A percentile compares a stretch with the other conserved stretches of the same genome.
phyloP scores from a whole-genome alignment of 2,797 vertebrate species.

The Uromys caudimaculatus region DNA sequence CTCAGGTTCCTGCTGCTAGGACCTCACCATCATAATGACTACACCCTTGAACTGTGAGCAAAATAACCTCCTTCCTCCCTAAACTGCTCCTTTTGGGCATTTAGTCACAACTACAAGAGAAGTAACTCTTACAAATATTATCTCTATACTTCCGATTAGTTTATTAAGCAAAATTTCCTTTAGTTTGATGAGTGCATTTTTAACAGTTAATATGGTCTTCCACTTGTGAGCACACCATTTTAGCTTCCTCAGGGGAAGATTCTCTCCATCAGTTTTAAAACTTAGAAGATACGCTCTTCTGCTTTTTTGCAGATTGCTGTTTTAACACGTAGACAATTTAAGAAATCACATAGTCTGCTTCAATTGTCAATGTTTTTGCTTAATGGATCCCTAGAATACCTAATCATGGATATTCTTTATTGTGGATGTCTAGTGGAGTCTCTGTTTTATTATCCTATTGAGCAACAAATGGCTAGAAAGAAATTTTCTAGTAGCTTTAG shows the following conservation, averaged over 20 bases:
- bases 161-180: neutral
- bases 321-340: neutral
- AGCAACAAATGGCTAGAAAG: neutral
- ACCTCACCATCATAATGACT: too few relatives aligned
- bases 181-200: neutral
- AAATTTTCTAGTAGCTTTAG: neutral
- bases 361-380: neutral
- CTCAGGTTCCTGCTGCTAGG: neutral
- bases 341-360: neutral
- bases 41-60: neutral
- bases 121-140: neutral
- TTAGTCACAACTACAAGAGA: neutral
- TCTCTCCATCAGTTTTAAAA: neutral
- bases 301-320: neutral
- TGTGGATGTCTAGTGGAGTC: neutral
- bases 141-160: neutral
- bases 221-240: neutral
- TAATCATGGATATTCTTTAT: neutral
- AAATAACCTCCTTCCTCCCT: neutral
- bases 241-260: neutral
- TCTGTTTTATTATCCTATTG: neutral
- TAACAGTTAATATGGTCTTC: neutral
- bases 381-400: neutral
- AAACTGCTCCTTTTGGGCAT: neutral
- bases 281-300: neutral